Conservation (phyloP, 2,888 invertebrate species). For the Oscheius sp. region DNA sequence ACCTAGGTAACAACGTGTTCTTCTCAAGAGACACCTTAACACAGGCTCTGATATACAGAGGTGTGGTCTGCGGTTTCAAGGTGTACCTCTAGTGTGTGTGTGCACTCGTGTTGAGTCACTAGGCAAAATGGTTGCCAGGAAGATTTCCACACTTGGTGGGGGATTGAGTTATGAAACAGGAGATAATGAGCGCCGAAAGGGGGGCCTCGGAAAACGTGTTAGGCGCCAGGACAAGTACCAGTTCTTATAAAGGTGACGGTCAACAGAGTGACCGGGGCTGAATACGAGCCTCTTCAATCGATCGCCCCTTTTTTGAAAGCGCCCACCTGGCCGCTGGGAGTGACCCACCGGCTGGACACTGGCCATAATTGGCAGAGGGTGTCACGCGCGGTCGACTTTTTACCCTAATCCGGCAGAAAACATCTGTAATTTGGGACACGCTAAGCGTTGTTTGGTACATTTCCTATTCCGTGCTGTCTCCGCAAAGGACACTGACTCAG, state of each 20-base stretch:
- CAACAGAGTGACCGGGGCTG: background rate
- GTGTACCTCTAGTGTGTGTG: background rate
- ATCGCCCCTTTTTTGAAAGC: slow-evolving; percentile 18
- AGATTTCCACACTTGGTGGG: slow-evolving; percentile 1
- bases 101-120: slow-evolving; percentile 6
- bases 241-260: slow-evolving; percentile 15
- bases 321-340: slow-evolving; percentile 27
- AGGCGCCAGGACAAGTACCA: background rate
- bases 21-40: background rate
- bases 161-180: slow-evolving; percentile 17
- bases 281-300: slow-evolving; percentile 24
- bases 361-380: slow-evolving; percentile 29
- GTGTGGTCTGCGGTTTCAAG: background rate
- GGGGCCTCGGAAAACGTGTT: background rate
- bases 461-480: no score
- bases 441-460: no score
- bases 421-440: background rate
- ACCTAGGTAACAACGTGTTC: background rate
- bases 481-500: no score
- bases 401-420: slow-evolving; percentile 4
- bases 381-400: slow-evolving; percentile 14
- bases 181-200: background rate
- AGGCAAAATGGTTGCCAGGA: slow-evolving; percentile 19
- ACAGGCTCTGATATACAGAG: background rate
- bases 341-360: slow-evolving; percentile 26